Evolutionary conservation across 2,797 vertebrate species (phyloP).

Genomic region (Sparidentex hasta): DNA sequence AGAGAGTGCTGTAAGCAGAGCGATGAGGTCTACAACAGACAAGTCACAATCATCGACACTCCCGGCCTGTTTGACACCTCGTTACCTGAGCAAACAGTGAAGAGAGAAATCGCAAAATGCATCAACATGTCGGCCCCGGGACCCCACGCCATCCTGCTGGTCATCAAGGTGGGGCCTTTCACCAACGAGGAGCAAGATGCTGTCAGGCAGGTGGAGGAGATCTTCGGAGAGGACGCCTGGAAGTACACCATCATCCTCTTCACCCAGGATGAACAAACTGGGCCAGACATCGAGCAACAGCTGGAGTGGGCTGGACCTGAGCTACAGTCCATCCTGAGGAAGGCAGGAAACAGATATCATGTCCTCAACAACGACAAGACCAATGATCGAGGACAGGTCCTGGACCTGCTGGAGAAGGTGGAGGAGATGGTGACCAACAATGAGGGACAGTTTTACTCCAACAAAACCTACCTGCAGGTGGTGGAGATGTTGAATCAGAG

Average conservation of each 20-base stretch:
- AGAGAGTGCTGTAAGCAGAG: constrained; percentile 45
- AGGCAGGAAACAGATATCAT: constrained; percentile 29
- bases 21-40: not conserved
- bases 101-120: constrained; percentile 41
- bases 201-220: constrained; percentile 19
- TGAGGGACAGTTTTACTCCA: constrained; percentile 41
- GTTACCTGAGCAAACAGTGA: accelerated
- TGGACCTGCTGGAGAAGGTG: constrained; percentile 48
- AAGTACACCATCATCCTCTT: constrained; percentile 58
- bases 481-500: too few relatives aligned
- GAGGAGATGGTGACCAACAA: constrained; percentile 45
- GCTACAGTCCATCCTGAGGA: constrained; percentile 7
- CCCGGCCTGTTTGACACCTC: constrained; percentile 47
- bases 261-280: not conserved
- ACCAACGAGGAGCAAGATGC: not conserved
- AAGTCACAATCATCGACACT: constrained; percentile 46
- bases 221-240: constrained; percentile 51
- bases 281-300: not conserved
- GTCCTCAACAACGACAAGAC: constrained; percentile 36
- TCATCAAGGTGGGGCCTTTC: constrained; percentile 33
- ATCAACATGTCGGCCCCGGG: constrained; percentile 58
- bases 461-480: not conserved
- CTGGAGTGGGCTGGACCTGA: not conserved
- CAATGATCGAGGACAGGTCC: constrained; percentile 31
- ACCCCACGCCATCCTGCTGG: constrained; percentile 65